phyloP scores from a whole-genome alignment of 2,113 vertebrate genomes.

The Xiphorhynchus elegans region DNA sequence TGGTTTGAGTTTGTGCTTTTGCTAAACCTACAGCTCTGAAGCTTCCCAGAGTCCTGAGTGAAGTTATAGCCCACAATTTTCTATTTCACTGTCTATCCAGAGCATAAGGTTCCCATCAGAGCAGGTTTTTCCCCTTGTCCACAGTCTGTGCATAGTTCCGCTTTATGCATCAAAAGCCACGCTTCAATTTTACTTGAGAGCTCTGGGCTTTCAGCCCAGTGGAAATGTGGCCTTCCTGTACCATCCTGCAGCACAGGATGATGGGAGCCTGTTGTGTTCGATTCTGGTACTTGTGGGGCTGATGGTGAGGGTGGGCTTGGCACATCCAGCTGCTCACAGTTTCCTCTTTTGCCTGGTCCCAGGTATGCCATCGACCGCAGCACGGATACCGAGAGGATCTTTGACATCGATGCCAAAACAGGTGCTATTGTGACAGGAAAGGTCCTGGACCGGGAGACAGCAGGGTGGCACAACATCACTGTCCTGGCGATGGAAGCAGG shows the following conservation, averaged over 20 bases:
- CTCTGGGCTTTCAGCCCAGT: background rate
- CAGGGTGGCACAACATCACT: conserved; percentile 98
- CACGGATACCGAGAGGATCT: conserved; percentile 90
- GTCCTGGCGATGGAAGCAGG: conserved; percentile 93
- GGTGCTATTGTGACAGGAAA: conserved; percentile 91
- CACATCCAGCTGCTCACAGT: background rate
- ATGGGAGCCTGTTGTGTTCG: background rate
- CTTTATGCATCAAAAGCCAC: background rate
- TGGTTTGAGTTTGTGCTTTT: background rate
- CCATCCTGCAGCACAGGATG: background rate
- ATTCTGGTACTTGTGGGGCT: background rate
- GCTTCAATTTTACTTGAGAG: background rate
- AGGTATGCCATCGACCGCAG: conserved; percentile 92
- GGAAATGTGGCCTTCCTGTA: rapidly evolving
- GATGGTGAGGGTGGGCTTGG: background rate
- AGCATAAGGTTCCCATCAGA: background rate
- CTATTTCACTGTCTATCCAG: background rate
- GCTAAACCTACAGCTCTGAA: background rate
- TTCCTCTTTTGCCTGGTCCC: background rate
- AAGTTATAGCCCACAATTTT: background rate
- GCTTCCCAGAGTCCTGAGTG: background rate
- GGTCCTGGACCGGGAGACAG: conserved; percentile 91
- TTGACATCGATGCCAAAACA: conserved; percentile 89
- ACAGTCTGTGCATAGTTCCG: background rate
- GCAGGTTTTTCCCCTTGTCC: background rate